Evolutionary conservation across 2,888 invertebrate genomes (phyloP), one percentile per base, ranked within the genome.

Genomic region (Dynastes grantii): DNA sequence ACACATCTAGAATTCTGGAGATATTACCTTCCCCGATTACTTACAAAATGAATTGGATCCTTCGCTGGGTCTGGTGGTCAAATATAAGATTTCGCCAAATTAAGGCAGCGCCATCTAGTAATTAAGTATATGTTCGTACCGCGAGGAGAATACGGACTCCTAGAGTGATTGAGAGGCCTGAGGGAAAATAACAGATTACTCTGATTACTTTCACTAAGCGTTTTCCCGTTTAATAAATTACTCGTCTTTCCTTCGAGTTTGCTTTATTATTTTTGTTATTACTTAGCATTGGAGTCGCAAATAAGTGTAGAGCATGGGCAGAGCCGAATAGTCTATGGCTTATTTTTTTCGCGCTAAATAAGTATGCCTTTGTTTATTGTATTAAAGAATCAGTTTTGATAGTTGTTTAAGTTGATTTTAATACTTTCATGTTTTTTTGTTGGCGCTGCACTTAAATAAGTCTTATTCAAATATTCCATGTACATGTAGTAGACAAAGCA

Each of bases 181-280:
- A 32, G 11, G 27, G 4, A 32, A 29, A 29, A 63, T 63, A 63
- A 63, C 27, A 27, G 8, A 63, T 63, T 63, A 63, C 63, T 63
- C 63, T 63, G 32, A 63, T 63, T 63, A 63, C 63, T 32, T 61
- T 29, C 32, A 13, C 11, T 27, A 29, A 11, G 32, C 63, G 32
- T 29, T 29, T 3, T 63, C 29, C 27, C 13, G 27, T 32, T 32
- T 13, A 27, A 63, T 13, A 63, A 55, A 55, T 32, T 63, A 63
- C 11, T 9, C 6, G 13, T 32, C 1, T 32, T 63, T 32, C 3
- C 55, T 45, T 8, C 45, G 45, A 45, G 45, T 45, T 45, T 8
- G 9, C 55, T 55, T 55, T 22, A 22, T 8, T 55, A 22, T 55
- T 55, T 22, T 55, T 6, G 16, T 22, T 55, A 55, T 55, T 63